These are phyloP conservation scores for Hippocampus mohnikei DNA, from an alignment of 2,113 vertebrate species.

Conservation along the genomic window DNA sequence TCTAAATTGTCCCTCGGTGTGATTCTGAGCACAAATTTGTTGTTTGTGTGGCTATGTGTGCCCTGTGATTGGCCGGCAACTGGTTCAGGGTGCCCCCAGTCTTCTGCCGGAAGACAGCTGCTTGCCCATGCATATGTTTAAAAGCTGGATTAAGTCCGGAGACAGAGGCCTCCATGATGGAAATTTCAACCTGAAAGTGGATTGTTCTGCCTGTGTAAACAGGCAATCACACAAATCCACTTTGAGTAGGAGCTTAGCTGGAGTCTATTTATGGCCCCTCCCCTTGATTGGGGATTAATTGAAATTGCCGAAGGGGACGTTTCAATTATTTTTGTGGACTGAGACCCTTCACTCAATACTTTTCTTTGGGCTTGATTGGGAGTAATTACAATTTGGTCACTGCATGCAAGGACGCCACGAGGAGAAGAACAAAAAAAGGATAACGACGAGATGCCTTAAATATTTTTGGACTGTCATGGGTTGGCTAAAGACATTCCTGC, in stretches of 20 bases:
- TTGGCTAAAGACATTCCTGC: too few relatives aligned
- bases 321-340: constrained; percentile 24
- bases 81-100: too few relatives aligned
- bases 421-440: neutral
- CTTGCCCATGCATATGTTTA: constrained; percentile 30
- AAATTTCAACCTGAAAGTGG: constrained; percentile 25
- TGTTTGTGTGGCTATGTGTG: too few relatives aligned
- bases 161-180: constrained; percentile 17
- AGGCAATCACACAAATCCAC: constrained; percentile 36
- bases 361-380: constrained; percentile 11
- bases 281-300: constrained; percentile 33
- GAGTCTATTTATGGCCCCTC: constrained; percentile 34
- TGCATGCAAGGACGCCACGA: neutral
- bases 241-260: constrained; percentile 15
- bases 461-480: too few relatives aligned
- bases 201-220: constrained; percentile 25
- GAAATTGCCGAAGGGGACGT: constrained; percentile 25
- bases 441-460: neutral
- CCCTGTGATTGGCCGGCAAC: too few relatives aligned
- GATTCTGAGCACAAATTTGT: too few relatives aligned
- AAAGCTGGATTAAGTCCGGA: constrained; percentile 11
- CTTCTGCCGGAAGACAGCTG: neutral
- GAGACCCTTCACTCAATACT: constrained; percentile 26
- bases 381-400: neutral
- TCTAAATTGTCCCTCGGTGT: too few relatives aligned